These are phyloP conservation scores for Dendroctonus valens DNA, from an alignment of 1,140 invertebrate species.

Conservation along the genomic window DNA sequence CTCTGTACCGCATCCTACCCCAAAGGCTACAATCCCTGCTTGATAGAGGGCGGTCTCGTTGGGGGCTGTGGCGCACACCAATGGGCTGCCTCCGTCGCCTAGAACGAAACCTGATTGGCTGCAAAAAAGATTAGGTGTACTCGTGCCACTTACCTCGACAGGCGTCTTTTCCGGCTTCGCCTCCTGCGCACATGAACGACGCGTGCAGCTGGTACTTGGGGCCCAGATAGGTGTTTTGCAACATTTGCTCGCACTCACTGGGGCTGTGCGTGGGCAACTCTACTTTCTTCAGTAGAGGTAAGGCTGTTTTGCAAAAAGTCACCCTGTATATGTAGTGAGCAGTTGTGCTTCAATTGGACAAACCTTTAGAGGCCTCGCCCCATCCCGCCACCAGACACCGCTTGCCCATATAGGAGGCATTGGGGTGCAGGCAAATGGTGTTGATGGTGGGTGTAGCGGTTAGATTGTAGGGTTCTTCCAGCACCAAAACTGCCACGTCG, in stretches of 20 bases:
- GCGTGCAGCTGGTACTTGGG: conserved; percentile 51
- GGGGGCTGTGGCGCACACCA: conserved; percentile 22
- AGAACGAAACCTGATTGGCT: no score
- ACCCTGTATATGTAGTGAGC: no score
- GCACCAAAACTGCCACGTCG: conserved; percentile 60
- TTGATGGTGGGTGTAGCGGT: conserved; percentile 58
- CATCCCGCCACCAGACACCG: conserved; percentile 77
- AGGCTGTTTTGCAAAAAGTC: no score
- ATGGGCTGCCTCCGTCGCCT: conserved; percentile 34
- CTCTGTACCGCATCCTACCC: conserved; percentile 61
- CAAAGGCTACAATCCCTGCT: conserved; percentile 66
- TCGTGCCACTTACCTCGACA: conserved; percentile 56
- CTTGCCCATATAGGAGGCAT: conserved; percentile 46
- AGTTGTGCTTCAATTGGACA: not conserved
- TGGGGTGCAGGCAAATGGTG: conserved; percentile 47
- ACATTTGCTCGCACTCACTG: conserved; percentile 47
- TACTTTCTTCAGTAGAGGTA: conserved; percentile 52
- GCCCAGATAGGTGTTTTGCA: conserved; percentile 52
- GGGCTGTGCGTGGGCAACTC: conserved; percentile 49
- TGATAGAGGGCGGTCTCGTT: conserved; percentile 3
- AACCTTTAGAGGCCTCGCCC: conserved; percentile 59
- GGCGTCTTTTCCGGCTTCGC: conserved; percentile 59
- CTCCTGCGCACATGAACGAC: conserved; percentile 58
- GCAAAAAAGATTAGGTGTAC: conserved; percentile 48
- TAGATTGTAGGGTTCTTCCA: conserved; percentile 54